Percentiles rank a stretch among this genome's conserved stretches.
Evolutionary conservation across 2,113 vertebrate species (phyloP).

Genomic region (Monarcha castaneiventris): DNA sequence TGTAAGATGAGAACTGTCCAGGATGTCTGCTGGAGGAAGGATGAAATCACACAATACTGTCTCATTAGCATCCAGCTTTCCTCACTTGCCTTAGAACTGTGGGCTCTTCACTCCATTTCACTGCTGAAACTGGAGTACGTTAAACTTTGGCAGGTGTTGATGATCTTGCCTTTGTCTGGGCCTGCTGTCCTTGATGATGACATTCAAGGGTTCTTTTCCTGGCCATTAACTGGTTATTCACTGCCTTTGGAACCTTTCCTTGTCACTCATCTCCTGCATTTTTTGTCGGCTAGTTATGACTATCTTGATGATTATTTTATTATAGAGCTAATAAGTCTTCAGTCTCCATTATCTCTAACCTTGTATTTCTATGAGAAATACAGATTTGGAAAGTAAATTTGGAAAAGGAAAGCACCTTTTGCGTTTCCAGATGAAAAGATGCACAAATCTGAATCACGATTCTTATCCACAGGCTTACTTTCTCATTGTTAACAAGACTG

Average conservation of each 20-base stretch:
- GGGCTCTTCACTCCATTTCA: neutral
- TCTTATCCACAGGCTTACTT: neutral
- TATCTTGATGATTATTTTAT: neutral
- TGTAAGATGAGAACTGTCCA: neutral
- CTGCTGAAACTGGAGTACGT: neutral
- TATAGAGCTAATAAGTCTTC: neutral
- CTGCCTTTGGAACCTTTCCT: neutral
- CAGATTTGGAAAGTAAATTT: neutral
- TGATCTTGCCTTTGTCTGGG: neutral
- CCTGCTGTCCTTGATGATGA: neutral
- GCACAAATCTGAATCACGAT: neutral
- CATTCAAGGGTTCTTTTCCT: neutral
- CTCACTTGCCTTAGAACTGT: neutral
- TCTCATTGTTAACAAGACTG: neutral
- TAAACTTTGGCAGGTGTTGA: neutral
- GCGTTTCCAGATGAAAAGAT: neutral
- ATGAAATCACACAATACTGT: neutral
- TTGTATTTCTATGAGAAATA: neutral
- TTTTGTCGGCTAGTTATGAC: neutral
- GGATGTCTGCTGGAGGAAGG: neutral
- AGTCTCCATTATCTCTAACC: neutral
- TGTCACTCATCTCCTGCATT: neutral
- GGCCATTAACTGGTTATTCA: neutral
- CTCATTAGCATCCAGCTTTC: neutral
- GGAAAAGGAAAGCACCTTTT: neutral